These are phyloP conservation scores for Eutolmus rufibarbis DNA, from an alignment of 2,888 invertebrate genomes.

Conservation along the genomic window DNA sequence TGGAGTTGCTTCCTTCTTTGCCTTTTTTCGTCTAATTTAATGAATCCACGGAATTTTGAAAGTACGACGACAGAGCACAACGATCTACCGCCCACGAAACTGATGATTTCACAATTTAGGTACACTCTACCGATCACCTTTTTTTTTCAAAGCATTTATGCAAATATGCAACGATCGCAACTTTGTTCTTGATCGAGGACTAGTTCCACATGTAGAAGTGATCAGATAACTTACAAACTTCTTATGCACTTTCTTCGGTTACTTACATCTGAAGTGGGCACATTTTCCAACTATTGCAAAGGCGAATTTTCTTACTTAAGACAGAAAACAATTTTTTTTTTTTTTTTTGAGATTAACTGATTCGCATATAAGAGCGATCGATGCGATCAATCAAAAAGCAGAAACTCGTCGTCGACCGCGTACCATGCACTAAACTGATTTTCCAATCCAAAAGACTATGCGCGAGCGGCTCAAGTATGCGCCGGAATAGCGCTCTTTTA, in stretches of 20 bases:
- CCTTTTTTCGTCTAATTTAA: not conserved
- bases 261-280: not conserved
- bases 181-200: not conserved
- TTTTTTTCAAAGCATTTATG: not conserved
- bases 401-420: not conserved
- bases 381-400: not conserved
- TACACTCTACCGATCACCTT: not conserved
- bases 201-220: not conserved
- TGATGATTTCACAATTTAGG: not conserved
- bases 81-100: not conserved
- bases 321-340: not conserved
- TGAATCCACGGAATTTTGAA: not conserved
- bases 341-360: not conserved
- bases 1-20: not conserved
- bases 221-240: not conserved
- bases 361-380: slow-evolving; percentile 5
- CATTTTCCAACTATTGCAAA: not conserved
- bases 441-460: not conserved
- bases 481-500: not conserved
- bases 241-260: not conserved
- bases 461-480: not conserved
- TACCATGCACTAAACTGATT: slow-evolving; percentile 27
- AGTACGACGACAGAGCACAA: not conserved
- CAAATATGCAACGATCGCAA: not conserved
- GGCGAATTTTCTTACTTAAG: not conserved